A percentile compares a stretch with the other conserved stretches of the same genome.
Evolutionary conservation across 2,888 invertebrate genomes (phyloP).

Genomic region (Leptinotarsa tumamoca): DNA sequence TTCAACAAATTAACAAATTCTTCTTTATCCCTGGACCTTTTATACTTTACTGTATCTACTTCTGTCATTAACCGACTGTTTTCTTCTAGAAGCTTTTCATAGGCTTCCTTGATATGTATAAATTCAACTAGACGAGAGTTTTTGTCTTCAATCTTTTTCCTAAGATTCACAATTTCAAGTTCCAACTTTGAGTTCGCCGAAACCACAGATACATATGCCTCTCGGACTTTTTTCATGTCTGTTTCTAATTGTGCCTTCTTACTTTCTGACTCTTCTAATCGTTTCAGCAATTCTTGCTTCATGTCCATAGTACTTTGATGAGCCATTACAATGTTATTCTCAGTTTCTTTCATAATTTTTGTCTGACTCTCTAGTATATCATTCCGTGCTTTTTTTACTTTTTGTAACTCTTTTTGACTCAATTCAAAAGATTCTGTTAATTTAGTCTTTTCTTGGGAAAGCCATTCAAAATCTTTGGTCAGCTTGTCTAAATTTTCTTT

Average conservation of each 20-base stretch:
- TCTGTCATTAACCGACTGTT: constrained; percentile 62
- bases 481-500: constrained; percentile 30
- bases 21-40: constrained; percentile 61
- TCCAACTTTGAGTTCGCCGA: constrained; percentile 60
- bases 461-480: constrained; percentile 29
- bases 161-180: constrained; percentile 57
- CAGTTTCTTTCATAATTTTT: constrained; percentile 56
- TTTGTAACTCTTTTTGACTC: constrained; percentile 51
- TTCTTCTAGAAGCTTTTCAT: constrained; percentile 63
- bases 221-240: constrained; percentile 51
- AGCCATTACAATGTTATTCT: constrained; percentile 52
- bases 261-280: constrained; percentile 49
- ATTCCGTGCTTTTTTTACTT: constrained; percentile 53
- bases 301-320: constrained; percentile 54
- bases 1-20: constrained; percentile 60
- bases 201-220: constrained; percentile 59
- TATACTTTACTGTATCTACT: constrained; percentile 62
- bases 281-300: constrained; percentile 52
- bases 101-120: constrained; percentile 60
- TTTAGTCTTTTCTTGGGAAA: constrained; percentile 43
- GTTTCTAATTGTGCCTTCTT: constrained; percentile 44
- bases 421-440: constrained; percentile 44
- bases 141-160: constrained; percentile 54
- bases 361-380: constrained; percentile 55
- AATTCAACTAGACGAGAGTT: constrained; percentile 48